These are phyloP conservation scores for Pelecanus crispus DNA, from an alignment of 2,113 vertebrate species.

Conservation along the genomic window DNA sequence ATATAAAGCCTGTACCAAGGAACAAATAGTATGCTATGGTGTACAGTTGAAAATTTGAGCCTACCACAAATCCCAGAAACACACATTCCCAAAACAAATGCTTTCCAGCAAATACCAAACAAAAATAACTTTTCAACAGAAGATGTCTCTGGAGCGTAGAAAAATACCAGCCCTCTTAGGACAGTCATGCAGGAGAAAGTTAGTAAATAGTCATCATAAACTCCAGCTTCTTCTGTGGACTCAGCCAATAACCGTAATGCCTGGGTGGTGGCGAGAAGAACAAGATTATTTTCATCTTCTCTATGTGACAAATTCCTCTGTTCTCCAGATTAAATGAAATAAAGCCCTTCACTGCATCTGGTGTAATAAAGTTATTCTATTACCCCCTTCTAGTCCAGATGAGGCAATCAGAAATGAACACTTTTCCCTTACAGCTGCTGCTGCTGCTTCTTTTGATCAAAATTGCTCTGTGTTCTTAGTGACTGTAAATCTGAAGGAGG, in stretches of 20 bases:
- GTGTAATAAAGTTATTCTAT: slow-evolving; percentile 38
- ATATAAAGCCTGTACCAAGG: not conserved
- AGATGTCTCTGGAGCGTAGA: slow-evolving; percentile 38
- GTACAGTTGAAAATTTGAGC: slow-evolving; percentile 37
- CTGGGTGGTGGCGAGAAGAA: not conserved
- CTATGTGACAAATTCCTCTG: slow-evolving; percentile 52
- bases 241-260: not conserved
- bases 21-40: slow-evolving; percentile 5
- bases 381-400: slow-evolving; percentile 41
- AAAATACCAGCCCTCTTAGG: slow-evolving; percentile 9
- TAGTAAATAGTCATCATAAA: slow-evolving; percentile 33
- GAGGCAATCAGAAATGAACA: slow-evolving; percentile 45
- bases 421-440: slow-evolving; percentile 38
- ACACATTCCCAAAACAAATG: slow-evolving; percentile 39
- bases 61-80: slow-evolving; percentile 51
- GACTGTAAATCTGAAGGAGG: slow-evolving; percentile 54
- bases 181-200: slow-evolving; percentile 45
- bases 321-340: slow-evolving; percentile 56
- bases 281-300: slow-evolving; percentile 60
- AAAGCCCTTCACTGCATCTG: slow-evolving; percentile 23
- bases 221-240: slow-evolving; percentile 24
- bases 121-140: slow-evolving; percentile 63
- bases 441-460: slow-evolving; percentile 61
- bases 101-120: slow-evolving; percentile 62
- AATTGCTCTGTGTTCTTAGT: slow-evolving; percentile 32